These are phyloP conservation scores for Martes flavigula DNA, from an alignment of 2,797 vertebrate genomes.

Conservation along the genomic window DNA sequence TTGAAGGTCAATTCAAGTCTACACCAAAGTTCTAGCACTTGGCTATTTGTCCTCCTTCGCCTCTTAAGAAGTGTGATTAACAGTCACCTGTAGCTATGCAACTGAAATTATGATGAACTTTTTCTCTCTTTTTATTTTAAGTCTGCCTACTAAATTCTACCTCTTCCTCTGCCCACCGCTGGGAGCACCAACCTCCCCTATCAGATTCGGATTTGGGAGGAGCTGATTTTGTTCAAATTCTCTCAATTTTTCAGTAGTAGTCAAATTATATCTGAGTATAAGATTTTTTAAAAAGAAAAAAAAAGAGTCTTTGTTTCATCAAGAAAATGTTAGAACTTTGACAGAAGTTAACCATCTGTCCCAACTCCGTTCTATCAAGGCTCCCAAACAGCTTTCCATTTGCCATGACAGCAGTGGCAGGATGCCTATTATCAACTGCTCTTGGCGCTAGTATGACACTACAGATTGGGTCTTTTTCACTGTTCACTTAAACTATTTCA, in stretches of 20 bases:
- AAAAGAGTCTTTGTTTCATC: background rate
- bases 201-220: constrained; percentile 89
- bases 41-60: background rate
- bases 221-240: constrained; percentile 91
- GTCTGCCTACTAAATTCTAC: constrained; percentile 80
- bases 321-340: background rate
- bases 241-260: constrained; percentile 90
- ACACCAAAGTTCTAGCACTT: background rate
- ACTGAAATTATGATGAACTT: background rate
- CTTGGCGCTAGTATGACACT: background rate
- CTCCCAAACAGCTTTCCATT: background rate
- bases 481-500: background rate
- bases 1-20: background rate
- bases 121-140: background rate
- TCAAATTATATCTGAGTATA: background rate
- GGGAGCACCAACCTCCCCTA: constrained; percentile 87
- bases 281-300: background rate
- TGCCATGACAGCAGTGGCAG: background rate
- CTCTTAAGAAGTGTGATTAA: background rate
- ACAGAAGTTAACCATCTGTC: background rate
- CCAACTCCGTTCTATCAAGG: background rate
- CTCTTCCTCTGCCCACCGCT: constrained; percentile 86
- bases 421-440: background rate
- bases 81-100: background rate
- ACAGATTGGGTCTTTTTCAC: background rate